Percentiles rank a stretch among this genome's conserved stretches.
Conservation (phyloP, 1,140 invertebrate species). For the Cotesia vestalis region DNA sequence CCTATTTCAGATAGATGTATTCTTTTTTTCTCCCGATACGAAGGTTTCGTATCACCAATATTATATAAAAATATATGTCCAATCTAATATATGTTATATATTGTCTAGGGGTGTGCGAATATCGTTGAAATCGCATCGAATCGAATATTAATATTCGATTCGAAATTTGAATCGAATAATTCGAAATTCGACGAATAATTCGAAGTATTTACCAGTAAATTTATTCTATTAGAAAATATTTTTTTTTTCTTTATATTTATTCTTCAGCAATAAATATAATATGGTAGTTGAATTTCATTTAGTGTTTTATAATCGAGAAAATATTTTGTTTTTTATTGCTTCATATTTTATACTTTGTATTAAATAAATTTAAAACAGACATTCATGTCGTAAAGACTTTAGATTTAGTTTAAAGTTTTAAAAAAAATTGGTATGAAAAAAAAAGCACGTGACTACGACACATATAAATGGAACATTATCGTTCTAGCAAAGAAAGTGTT, state of each 20-base stretch:
- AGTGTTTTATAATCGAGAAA: too few species aligned
- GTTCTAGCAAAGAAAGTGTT: constrained; percentile 12
- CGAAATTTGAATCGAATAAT: too few species aligned
- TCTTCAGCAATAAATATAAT: neutral
- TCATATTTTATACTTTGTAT: too few species aligned
- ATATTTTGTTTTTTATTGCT: too few species aligned
- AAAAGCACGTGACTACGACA: constrained; percentile 26
- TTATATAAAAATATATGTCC: too few species aligned
- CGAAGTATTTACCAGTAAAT: neutral
- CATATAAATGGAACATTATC: constrained; percentile 41
- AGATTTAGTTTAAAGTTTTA: neutral
- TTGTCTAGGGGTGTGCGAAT: too few species aligned
- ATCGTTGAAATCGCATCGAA: too few species aligned
- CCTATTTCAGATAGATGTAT: neutral
- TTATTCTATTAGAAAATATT: constrained; percentile 8
- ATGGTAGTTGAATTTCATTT: too few species aligned
- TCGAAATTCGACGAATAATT: too few species aligned
- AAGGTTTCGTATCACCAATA: neutral
- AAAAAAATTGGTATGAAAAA: neutral
- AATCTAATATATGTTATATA: too few species aligned
- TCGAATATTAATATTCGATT: too few species aligned
- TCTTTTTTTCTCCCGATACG: neutral
- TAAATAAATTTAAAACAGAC: neutral
- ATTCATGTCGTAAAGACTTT: neutral
- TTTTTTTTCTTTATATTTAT: neutral